A percentile compares a stretch with the other conserved stretches of the same genome.
These are phyloP conservation scores for Syrmaticus mikado DNA, from an alignment of 2,113 vertebrate genomes.

Conservation along the genomic window DNA sequence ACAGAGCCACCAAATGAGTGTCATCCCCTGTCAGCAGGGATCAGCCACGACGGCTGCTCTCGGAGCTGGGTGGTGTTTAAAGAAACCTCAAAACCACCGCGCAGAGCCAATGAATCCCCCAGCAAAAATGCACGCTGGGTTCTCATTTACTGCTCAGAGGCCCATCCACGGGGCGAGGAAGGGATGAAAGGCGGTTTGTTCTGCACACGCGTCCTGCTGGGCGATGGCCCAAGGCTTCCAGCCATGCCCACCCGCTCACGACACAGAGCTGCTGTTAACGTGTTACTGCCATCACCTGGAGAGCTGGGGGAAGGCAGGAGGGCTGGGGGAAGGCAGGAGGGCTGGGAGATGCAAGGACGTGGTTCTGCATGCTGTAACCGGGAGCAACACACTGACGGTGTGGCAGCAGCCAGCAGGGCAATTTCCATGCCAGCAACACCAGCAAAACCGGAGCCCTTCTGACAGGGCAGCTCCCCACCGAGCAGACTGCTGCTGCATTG, in stretches of 20 bases:
- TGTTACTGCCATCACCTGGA: neutral
- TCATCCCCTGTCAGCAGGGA: neutral
- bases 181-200: neutral
- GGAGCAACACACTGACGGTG: neutral
- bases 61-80: neutral
- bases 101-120: neutral
- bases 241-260: no score
- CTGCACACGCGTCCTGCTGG: neutral
- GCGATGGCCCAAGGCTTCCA: neutral
- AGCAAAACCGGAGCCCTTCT: no score
- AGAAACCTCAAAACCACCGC: neutral
- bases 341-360: neutral
- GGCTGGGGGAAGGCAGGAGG: neutral
- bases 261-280: neutral
- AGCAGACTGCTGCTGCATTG: neutral
- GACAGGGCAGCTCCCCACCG: neutral
- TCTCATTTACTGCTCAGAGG: neutral
- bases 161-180: neutral
- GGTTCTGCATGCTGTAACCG: neutral
- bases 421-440: neutral
- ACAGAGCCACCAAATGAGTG: neutral
- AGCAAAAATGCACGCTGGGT: fast-evolving
- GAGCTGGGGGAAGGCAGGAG: neutral
- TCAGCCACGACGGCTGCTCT: neutral
- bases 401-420: neutral